These are phyloP conservation scores for Naja naja DNA, from an alignment of 2,113 vertebrate species.

Conservation along the genomic window DNA sequence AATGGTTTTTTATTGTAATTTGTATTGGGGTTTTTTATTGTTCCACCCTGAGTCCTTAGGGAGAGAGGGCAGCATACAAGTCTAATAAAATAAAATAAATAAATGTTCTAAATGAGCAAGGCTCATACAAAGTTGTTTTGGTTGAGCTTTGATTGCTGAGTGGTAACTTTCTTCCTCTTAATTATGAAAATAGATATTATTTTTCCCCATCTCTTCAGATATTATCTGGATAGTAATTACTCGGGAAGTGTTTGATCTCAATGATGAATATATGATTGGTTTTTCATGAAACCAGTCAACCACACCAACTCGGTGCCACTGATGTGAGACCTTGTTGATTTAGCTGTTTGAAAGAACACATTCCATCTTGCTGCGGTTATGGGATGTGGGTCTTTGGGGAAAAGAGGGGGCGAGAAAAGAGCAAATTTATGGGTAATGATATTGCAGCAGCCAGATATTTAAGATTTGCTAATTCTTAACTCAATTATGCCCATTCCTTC, in stretches of 20 bases:
- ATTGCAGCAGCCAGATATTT: constrained; percentile 90
- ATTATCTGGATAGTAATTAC: constrained; percentile 95
- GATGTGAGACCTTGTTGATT: constrained; percentile 94
- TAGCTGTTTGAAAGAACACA: constrained; percentile 85
- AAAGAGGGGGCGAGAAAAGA: constrained; percentile 78
- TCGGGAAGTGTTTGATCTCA: constrained; percentile 94
- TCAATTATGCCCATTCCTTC: constrained; percentile 78
- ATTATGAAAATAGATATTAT: constrained; percentile 74
- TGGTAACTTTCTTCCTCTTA: constrained; percentile 60
- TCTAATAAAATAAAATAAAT: too few relatives aligned
- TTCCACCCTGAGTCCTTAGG: too few relatives aligned
- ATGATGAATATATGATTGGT: constrained; percentile 99
- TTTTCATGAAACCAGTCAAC: constrained; percentile 99
- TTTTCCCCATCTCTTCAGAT: constrained; percentile 75
- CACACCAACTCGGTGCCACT: constrained; percentile 80
- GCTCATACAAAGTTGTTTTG: constrained; percentile 51
- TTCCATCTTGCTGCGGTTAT: constrained; percentile 75
- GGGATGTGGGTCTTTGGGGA: constrained; percentile 84
- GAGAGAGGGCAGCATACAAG: too few relatives aligned
- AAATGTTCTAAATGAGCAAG: constrained; percentile 51
- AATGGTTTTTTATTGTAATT: too few relatives aligned
- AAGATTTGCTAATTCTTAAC: constrained; percentile 91
- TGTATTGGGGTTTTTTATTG: too few relatives aligned
- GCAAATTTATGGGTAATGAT: constrained; percentile 99
- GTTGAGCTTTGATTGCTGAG: constrained; percentile 56